These are phyloP conservation scores for Hydrophis major DNA, from an alignment of 2,797 vertebrate genomes.

Conservation along the genomic window DNA sequence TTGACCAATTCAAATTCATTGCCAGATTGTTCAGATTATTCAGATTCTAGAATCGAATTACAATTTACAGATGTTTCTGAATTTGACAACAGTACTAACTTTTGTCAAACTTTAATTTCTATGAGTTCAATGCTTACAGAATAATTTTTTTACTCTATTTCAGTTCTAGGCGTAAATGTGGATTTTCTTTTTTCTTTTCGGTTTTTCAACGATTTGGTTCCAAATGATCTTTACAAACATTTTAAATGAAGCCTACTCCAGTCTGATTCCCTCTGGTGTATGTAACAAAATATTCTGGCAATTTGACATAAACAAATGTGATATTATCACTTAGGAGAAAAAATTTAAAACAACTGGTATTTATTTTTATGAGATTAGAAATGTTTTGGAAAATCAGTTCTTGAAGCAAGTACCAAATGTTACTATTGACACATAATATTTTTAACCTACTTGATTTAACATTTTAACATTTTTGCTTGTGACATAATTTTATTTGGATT, in stretches of 20 bases:
- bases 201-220: not conserved
- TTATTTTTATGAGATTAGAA: constrained; percentile 49
- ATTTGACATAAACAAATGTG: constrained; percentile 49
- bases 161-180: not conserved
- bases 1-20: not conserved
- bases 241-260: not conserved
- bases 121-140: not conserved
- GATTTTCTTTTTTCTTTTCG: not conserved
- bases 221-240: not conserved
- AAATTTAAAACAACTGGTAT: constrained; percentile 48
- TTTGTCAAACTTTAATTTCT: not conserved
- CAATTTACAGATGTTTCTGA: not conserved
- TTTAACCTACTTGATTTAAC: constrained; percentile 26
- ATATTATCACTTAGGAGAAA: constrained; percentile 43
- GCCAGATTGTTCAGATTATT: not conserved
- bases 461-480: not conserved
- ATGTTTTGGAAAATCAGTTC: constrained; percentile 33
- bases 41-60: not conserved
- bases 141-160: not conserved
- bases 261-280: not conserved
- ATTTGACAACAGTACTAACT: not conserved
- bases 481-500: not conserved
- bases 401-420: constrained; percentile 54
- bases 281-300: constrained; percentile 42
- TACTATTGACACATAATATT: constrained; percentile 49